Evolutionary conservation across 1,140 invertebrate species (phyloP).

Genomic region (Hormaphis cornu): DNA sequence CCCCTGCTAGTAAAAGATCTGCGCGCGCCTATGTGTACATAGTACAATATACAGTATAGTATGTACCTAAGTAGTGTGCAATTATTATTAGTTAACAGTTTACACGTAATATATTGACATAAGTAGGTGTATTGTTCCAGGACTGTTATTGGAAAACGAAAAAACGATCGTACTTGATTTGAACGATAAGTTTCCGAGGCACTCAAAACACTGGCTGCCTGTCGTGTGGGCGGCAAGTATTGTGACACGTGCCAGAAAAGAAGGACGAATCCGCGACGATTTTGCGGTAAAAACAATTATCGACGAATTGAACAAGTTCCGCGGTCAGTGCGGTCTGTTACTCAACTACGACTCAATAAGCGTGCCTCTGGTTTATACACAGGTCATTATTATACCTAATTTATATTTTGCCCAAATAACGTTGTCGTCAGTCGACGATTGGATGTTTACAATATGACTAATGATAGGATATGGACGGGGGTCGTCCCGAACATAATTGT

Average conservation of each 20-base stretch:
- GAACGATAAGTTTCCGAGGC: conserved; percentile 71
- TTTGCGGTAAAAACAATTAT: conserved; percentile 85
- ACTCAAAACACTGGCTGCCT: conserved; percentile 90
- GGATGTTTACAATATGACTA: too few species aligned
- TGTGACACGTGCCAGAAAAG: conserved; percentile 73
- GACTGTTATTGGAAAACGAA: conserved; percentile 82
- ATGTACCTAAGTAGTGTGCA: too few species aligned
- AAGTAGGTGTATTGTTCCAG: conserved; percentile 40
- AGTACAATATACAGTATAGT: too few species aligned
- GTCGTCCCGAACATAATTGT: too few species aligned
- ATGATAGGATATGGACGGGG: too few species aligned
- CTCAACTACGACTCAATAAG: conserved; percentile 84
- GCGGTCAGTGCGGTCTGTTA: conserved; percentile 69
- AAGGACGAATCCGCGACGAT: conserved; percentile 84
- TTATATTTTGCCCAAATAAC: background rate
- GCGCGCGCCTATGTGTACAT: too few species aligned
- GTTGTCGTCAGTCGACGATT: too few species aligned
- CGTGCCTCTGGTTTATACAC: conserved; percentile 86
- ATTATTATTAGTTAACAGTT: background rate
- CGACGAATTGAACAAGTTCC: conserved; percentile 79
- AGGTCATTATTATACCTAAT: conserved; percentile 50
- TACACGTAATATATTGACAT: background rate
- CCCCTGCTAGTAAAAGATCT: too few species aligned
- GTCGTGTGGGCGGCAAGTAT: conserved; percentile 87
- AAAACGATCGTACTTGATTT: conserved; percentile 65